Evolutionary conservation across 2,888 invertebrate genomes (phyloP).

Genomic region (Lepeophtheirus nordmannii): DNA sequence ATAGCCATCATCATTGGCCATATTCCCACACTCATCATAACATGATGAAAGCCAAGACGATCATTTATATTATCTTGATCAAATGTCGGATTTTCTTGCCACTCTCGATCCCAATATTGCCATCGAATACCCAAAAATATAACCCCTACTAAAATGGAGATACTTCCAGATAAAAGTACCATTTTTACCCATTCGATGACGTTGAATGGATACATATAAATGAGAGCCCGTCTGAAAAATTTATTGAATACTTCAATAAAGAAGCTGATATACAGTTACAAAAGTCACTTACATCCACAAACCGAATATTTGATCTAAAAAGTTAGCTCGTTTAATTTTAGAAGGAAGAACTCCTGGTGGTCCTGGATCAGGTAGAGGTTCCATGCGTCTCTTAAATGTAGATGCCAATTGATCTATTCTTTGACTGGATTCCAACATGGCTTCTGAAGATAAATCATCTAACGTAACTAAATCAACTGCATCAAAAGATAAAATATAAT

Average conservation of each 20-base stretch:
- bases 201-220: slow-evolving; percentile 72
- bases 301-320: slow-evolving; percentile 53
- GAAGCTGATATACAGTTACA: neutral
- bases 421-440: slow-evolving; percentile 83
- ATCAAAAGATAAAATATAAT: slow-evolving; percentile 20
- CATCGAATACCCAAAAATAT: slow-evolving; percentile 72
- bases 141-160: slow-evolving; percentile 67
- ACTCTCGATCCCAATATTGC: slow-evolving; percentile 23
- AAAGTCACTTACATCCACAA: slow-evolving; percentile 42
- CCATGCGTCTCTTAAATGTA: slow-evolving; percentile 53
- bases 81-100: slow-evolving; percentile 20
- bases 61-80: slow-evolving; percentile 33
- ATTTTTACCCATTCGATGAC: slow-evolving; percentile 60
- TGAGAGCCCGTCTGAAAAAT: slow-evolving; percentile 35
- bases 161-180: slow-evolving; percentile 57
- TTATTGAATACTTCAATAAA: slow-evolving; percentile 18
- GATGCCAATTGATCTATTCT: slow-evolving; percentile 77
- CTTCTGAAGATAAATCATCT: slow-evolving; percentile 81
- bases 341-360: slow-evolving; percentile 60
- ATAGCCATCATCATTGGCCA: slow-evolving; percentile 59
- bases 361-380: slow-evolving; percentile 50
- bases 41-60: slow-evolving; percentile 69
- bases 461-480: slow-evolving; percentile 81
- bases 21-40: slow-evolving; percentile 55
- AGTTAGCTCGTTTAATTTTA: slow-evolving; percentile 47